phyloP scores from a whole-genome alignment of 2,888 invertebrate species.

The Ernsta delagoae region DNA sequence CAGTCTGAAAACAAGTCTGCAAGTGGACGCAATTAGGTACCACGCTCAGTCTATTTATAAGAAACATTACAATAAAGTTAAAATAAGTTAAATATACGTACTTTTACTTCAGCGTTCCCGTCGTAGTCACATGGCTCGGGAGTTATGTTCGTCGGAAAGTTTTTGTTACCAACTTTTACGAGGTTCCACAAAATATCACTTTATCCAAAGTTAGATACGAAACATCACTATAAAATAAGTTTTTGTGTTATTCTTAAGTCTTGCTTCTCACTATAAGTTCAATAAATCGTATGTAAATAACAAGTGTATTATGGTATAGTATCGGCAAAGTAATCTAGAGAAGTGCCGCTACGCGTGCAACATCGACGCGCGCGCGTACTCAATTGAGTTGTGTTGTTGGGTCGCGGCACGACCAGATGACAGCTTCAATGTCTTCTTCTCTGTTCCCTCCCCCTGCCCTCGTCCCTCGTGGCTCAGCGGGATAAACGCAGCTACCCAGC shows the following conservation, averaged over 20 bases:
- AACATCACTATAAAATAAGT: constrained; percentile 24
- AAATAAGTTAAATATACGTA: constrained; percentile 70
- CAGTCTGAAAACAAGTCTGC: constrained; percentile 35
- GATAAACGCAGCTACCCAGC: constrained; percentile 49
- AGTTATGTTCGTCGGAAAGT: constrained; percentile 66
- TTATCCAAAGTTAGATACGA: constrained; percentile 29
- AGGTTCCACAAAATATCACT: constrained; percentile 36
- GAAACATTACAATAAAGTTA: constrained; percentile 63
- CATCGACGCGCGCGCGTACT: constrained; percentile 64
- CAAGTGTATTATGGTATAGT: constrained; percentile 48
- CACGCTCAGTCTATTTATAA: constrained; percentile 54
- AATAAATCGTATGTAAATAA: constrained; percentile 8
- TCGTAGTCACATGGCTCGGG: constrained; percentile 76
- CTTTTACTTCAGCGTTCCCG: constrained; percentile 66
- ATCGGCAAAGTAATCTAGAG: constrained; percentile 43
- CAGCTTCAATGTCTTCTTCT: constrained; percentile 61
- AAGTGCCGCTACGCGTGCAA: constrained; percentile 47
- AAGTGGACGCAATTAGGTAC: constrained; percentile 45
- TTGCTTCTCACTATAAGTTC: constrained; percentile 9
- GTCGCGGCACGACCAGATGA: constrained; percentile 61
- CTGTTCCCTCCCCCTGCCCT: constrained; percentile 49
- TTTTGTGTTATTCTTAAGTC: constrained; percentile 7
- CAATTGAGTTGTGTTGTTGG: constrained; percentile 55
- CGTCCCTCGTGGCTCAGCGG: constrained; percentile 48
- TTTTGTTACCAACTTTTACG: constrained; percentile 47